Conservation (phyloP, 2,113 vertebrate species). For the Protobothrops flavoviridis region DNA sequence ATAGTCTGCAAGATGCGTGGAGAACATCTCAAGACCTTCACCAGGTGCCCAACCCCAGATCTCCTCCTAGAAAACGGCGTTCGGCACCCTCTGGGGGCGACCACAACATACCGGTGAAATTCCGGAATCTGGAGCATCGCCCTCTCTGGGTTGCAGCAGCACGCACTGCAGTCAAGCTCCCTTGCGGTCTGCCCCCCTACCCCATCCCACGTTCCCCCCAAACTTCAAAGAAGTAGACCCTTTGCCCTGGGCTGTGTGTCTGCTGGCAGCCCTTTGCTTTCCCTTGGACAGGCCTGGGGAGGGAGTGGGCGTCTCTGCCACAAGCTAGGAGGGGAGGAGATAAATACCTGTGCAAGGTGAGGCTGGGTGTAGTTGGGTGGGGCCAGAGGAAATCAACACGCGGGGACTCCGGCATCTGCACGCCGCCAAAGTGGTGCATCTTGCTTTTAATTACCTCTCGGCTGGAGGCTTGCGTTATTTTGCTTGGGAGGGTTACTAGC, state of each 20-base stretch:
- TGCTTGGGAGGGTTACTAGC: conserved; percentile 71
- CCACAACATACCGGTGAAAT: background rate
- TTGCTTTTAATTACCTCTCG: conserved; percentile 72
- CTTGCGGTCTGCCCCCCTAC: background rate
- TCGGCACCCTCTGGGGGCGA: background rate
- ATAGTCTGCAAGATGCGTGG: background rate
- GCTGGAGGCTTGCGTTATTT: conserved; percentile 64
- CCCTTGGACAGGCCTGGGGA: conserved; percentile 23
- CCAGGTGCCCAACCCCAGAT: background rate
- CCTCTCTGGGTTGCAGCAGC: background rate
- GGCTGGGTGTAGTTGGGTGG: conserved; percentile 73
- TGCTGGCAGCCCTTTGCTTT: conserved; percentile 39
- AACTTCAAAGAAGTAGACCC: background rate
- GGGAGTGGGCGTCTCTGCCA: conserved; percentile 68
- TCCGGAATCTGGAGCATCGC: background rate
- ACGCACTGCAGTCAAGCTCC: background rate
- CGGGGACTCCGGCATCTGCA: conserved; percentile 67
- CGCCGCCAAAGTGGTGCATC: conserved; percentile 24
- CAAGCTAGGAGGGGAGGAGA: conserved; percentile 68
- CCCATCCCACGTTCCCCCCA: background rate
- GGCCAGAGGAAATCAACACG: conserved; percentile 70
- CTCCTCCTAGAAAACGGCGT: background rate
- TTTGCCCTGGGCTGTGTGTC: background rate
- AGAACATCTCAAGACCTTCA: background rate
- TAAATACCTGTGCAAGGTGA: conserved; percentile 75